These are phyloP conservation scores for Formica aserva DNA, from an alignment of 2,888 invertebrate genomes.

Conservation along the genomic window DNA sequence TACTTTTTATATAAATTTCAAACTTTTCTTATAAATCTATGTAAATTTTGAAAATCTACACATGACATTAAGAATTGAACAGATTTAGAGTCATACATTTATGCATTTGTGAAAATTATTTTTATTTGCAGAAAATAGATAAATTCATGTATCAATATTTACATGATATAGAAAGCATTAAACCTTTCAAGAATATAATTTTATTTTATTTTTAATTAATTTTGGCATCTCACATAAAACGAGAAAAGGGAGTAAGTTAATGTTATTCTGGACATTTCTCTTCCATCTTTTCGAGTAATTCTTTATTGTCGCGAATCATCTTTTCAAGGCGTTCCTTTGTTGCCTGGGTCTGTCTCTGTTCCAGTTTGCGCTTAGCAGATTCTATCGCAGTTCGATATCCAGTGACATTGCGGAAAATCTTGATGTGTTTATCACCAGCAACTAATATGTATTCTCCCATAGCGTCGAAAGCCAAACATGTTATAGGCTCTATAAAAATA, in stretches of 20 bases:
- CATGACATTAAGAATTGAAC: background rate
- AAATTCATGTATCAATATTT: conserved; percentile 44
- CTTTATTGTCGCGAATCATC: conserved; percentile 89
- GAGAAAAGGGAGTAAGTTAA: background rate
- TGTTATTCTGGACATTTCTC: conserved; percentile 77
- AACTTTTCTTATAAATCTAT: background rate
- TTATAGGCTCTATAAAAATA: conserved; percentile 88
- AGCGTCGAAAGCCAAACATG: conserved; percentile 91
- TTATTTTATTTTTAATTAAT: conserved; percentile 23
- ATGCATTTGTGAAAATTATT: conserved; percentile 40
- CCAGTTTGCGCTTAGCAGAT: conserved; percentile 86
- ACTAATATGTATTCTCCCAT: conserved; percentile 91
- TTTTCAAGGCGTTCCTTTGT: conserved; percentile 92
- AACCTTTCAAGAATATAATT: conserved; percentile 25
- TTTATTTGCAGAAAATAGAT: conserved; percentile 52
- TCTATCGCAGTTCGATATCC: conserved; percentile 88
- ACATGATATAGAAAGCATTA: conserved; percentile 47
- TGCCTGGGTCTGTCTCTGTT: conserved; percentile 89
- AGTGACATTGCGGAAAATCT: conserved; percentile 93
- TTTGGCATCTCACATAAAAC: background rate
- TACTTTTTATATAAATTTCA: background rate
- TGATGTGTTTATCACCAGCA: conserved; percentile 91
- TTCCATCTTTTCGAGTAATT: conserved; percentile 82
- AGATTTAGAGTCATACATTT: background rate
- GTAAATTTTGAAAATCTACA: background rate